These are phyloP conservation scores for Recurvirostra avosetta DNA, from an alignment of 2,113 vertebrate genomes.

Conservation along the genomic window DNA sequence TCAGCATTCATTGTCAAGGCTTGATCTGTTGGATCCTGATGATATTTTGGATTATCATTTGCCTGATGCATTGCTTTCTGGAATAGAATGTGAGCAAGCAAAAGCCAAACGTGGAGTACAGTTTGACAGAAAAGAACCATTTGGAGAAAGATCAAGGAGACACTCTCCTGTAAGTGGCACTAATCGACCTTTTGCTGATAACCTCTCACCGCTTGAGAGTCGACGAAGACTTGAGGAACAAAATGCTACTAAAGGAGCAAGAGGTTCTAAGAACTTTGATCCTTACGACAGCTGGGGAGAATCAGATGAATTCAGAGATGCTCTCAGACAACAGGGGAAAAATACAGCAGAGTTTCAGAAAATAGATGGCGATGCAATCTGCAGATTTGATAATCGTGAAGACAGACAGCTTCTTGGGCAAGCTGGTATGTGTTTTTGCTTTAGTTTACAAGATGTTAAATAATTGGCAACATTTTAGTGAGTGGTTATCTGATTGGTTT, in stretches of 20 bases:
- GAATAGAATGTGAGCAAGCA: slow-evolving; percentile 77
- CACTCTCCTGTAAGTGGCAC: slow-evolving; percentile 77
- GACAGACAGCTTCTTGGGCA: slow-evolving; percentile 38
- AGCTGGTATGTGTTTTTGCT: background rate
- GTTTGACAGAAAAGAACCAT: slow-evolving; percentile 78
- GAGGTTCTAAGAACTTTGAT: slow-evolving; percentile 63
- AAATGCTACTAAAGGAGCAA: slow-evolving; percentile 75
- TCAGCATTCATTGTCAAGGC: slow-evolving; percentile 82
- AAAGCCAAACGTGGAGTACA: slow-evolving; percentile 75
- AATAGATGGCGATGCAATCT: slow-evolving; percentile 56
- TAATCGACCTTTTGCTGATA: slow-evolving; percentile 74
- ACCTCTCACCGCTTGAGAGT: slow-evolving; percentile 72
- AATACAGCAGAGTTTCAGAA: slow-evolving; percentile 70
- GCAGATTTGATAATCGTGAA: slow-evolving; percentile 68
- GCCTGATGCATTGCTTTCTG: slow-evolving; percentile 76
- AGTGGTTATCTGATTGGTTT: background rate
- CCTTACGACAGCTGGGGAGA: slow-evolving; percentile 34
- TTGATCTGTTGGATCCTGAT: slow-evolving; percentile 77
- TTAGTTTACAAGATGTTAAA: background rate
- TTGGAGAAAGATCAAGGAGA: slow-evolving; percentile 75
- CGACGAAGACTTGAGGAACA: slow-evolving; percentile 78
- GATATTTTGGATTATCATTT: slow-evolving; percentile 77
- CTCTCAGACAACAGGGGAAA: slow-evolving; percentile 65
- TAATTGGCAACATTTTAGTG: no score
- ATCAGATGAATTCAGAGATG: slow-evolving; percentile 62